A percentile compares a stretch with the other conserved stretches of the same genome.
Conservation (phyloP, 2,113 vertebrate species). For the Cichladusa arquata region DNA sequence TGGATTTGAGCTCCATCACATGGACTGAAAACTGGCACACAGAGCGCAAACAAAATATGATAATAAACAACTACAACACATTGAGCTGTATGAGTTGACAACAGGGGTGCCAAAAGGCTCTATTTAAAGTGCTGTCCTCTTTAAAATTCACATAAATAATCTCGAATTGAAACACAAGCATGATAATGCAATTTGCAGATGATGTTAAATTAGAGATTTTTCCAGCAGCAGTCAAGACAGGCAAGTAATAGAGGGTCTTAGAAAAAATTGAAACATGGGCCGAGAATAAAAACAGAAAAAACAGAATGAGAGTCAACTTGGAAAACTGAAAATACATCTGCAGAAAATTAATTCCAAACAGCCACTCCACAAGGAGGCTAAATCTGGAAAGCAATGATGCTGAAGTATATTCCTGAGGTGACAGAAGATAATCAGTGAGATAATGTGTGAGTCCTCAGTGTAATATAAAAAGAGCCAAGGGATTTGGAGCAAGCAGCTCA, state of each 20-base stretch:
- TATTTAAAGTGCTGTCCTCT: background rate
- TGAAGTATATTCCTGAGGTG: background rate
- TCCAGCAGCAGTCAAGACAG: background rate
- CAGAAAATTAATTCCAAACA: conserved; percentile 23
- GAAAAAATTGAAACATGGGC: conserved; percentile 1
- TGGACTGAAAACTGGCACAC: background rate
- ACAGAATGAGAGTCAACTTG: conserved; percentile 11
- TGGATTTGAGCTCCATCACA: background rate
- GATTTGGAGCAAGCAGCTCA: background rate
- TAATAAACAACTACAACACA: background rate
- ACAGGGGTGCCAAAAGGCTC: background rate
- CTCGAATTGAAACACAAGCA: background rate
- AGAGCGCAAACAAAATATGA: background rate
- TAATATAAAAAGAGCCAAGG: background rate
- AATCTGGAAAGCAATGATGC: background rate
- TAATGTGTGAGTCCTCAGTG: background rate
- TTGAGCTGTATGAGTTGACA: background rate
- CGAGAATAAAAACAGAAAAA: too few relatives aligned
- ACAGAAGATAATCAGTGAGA: background rate
- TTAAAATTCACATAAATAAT: background rate
- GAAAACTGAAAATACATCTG: conserved; percentile 31
- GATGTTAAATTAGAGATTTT: background rate
- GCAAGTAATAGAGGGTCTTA: conserved; percentile 11
- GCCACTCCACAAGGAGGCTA: background rate
- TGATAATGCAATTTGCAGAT: conserved; percentile 23